Base-by-base conservation (phyloP, 1,140 invertebrate species). In the Ridgeia piscesae region DNA sequence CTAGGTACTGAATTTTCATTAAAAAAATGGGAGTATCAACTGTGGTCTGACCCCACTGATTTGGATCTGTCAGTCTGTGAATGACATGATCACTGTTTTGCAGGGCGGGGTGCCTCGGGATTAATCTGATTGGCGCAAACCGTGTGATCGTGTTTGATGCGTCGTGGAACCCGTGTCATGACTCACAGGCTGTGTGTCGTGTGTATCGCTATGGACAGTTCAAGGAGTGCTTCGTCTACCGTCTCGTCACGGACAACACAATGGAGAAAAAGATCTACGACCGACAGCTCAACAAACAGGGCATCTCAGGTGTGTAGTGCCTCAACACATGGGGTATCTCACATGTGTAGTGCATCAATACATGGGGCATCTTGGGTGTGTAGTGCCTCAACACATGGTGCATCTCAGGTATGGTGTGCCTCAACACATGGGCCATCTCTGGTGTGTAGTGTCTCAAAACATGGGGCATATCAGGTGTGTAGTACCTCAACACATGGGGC, bases 221-320 rank as follows among this genome's bases (percentile, higher is more conserved):
- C 92, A 99, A 99, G 95, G 98, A 98, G 0, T 99, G 99, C 94
- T 99, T 99, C 94, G 97, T 99, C 35, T 99, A 99, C 96, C 97
- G 99, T 93, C 98, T 99, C 92, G 96, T 99, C 48, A 98, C 98
- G 93, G 93, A 97, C 95, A 97, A 98, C 58, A 99, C 99, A 42
- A 99, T 99, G 99, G 99, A 99, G 95, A 99, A 99, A 94, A 99
- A 99, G 95, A 99, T 99, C 92, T 99, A 99, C 96, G 98, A 99
- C 95, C 97, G 99, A 58, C 96, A 99, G 96, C 98, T 99, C 27
- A 98, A 98, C 2, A 99, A 99, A 96, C 97, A 99, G 96, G 97
- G 97, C 90, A 99, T 99, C 98, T 98, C 99, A 0, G 95, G 96
- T 96, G 93, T 93, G 94, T 90, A 33, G 58, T 77, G 58, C 2